Evolutionary conservation across 1,140 invertebrate genomes (phyloP), one percentile per base, ranked within the genome.

Genomic region (Laupala kohalensis): DNA sequence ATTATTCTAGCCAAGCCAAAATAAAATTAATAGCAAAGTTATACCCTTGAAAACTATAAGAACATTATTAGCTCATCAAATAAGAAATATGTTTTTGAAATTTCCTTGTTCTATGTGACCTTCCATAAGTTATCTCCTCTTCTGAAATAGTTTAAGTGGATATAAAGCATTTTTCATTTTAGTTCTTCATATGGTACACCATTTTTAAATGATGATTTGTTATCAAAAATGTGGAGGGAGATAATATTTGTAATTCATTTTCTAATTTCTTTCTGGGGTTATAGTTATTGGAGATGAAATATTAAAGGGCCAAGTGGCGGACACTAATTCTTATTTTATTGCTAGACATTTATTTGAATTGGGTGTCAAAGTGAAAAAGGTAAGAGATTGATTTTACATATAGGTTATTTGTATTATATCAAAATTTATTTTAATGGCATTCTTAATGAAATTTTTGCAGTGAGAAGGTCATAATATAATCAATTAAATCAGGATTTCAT

Each of bases 261-360:
- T 15, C 25, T 26, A 26, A 66, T 71, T 71, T 29, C 13, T 28
- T 65, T 25, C 28, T 15, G n/a, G n/a, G n/a, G n/a, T 66, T 66
- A 19, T 64, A 71, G 83, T 88, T 15, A 87, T 88, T 75, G 87
- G 87, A 19, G 86, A 88, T 81, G 87, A 88, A 79, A 86, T 88
- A 65, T 77, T 88, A 24, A 88, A 88, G 77, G 87, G 87, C 6
- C 84, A 87, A 73, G 83, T 83, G 5, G 74, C 75, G 24, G 87
- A 88, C 74, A 85, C 85, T n/a, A 88, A 88, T 76, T 86, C 86
- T 5, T 76, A 83, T 74, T 88, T 85, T 74, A 74, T 88, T 2
- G 81, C 81, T 70, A 79, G 81, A 76, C 77, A 81, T 66, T 77
- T 89, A 0, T 83, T 81, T 76, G 76, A 78, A 25, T 77, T 81